Evolutionary conservation across 2,888 invertebrate species (phyloP), one percentile per base, ranked within the genome.

Genomic region (Patella ulyssiponensis): DNA sequence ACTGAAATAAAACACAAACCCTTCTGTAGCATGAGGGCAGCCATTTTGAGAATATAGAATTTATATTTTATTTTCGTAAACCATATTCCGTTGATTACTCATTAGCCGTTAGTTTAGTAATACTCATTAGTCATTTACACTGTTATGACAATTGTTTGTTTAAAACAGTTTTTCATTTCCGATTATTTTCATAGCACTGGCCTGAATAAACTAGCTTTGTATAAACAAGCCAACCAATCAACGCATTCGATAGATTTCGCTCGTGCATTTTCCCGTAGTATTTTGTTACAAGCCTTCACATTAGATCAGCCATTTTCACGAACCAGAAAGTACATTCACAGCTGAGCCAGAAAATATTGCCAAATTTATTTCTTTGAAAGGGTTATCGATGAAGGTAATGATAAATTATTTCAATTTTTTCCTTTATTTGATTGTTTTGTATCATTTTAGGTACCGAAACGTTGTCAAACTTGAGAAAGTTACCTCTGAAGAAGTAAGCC

Each of bases 331-430:
- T 64, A 23, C 64, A 64, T n/a, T 27, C n/a, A 71, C 52, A 56
- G 27, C 56, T 73, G 73, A 73, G 33, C 51, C 52, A n/a, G 54
- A 54, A 73, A 73, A 33, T n/a, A 52, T 27, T 73, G 73, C 27
- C 17, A 20, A 20, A 52, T 73, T 52, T 17, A 58, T 23, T 23
- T n/a, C n/a, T 71, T 69, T 76, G 71, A 71, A 58, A 71, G 71
- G 76, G 71, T 52, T 71, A 76, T 76, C 70, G 76, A 76, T 76
- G 76, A 76, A 76, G 76, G 76, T 76, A 76, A 23, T 44, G 44
- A 44, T 44, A 44, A 44, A 44, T 44, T 44, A 5, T 5, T 44
- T 44, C 44, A 44, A 44, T 44, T 44, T 44, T 44, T 44, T 1
- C 44, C 44, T 44, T 44, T 44, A 44, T 44, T 44, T 44, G 44